Evolutionary conservation across 2,888 invertebrate species (phyloP), one percentile per base, ranked within the genome.

Genomic region (Ectemnius continuus): DNA sequence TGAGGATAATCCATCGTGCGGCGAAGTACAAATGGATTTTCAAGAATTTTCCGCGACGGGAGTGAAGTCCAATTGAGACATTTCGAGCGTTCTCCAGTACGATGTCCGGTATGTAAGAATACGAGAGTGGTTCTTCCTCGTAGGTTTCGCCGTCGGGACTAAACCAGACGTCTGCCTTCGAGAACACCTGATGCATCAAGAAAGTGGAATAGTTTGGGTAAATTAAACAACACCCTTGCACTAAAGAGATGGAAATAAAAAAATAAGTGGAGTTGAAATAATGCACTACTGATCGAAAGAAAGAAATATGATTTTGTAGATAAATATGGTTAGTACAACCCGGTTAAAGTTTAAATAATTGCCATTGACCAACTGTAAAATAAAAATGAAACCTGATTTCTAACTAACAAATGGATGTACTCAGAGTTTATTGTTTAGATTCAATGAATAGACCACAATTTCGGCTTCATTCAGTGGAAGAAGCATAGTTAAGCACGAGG

Each of bases 1-100:
- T 94, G 82, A 96, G 92, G 92, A 95, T 93, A 85, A 96, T 93
- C 95, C 95, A 95, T 69, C 93, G 92, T 65, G 93, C 92, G 62
- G 94, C 94, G 87, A 95, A 96, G 88, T 93, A 93, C 58, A 95
- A 91, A 73, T 93, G 92, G 81, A 94, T 88, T 91, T 93, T 94
- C 81, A 95, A 91, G 87, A 92, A 94, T 80, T 91, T 92, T 45
- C 93, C 95, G 4, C 94, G 88, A 72, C 93, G 91, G 73, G 92
- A 90, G 84, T 94, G 93, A 56, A 96, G 91, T 73, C 92, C 92
- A 79, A 96, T 94, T 81, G 94, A 92, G 60, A 96, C 94, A 89
- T 94, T 94, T 65, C 95, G 91, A 0, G 95, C 94, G 83, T 93
- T 93, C 87, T 95, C 94, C 79, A 94, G 91, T 69, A 92, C 91